Conservation (phyloP, 2,797 vertebrate species). For the Lepus oiostolus region DNA sequence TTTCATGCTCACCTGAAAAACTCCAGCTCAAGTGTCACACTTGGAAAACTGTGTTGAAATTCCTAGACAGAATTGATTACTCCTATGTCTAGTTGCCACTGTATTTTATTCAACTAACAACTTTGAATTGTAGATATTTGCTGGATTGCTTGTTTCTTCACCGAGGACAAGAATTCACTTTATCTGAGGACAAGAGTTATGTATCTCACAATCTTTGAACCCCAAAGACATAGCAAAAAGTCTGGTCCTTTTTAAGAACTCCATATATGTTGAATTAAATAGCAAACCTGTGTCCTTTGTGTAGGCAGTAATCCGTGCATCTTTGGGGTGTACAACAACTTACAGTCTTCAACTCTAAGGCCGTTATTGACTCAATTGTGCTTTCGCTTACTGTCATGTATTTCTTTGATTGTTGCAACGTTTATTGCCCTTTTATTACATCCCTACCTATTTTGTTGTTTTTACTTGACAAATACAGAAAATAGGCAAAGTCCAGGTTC, state of each 20-base stretch:
- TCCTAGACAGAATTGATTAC: background rate
- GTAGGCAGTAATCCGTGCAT: background rate
- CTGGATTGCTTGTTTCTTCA: conserved; percentile 9
- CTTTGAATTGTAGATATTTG: conserved; percentile 23
- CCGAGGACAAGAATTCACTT: background rate
- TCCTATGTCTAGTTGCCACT: background rate
- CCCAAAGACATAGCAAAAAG: background rate
- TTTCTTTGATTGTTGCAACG: background rate
- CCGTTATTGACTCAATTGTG: background rate
- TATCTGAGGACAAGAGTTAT: background rate
- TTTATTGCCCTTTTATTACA: background rate
- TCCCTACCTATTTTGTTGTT: background rate
- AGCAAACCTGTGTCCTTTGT: background rate
- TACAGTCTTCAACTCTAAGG: background rate
- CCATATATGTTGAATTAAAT: conserved; percentile 9
- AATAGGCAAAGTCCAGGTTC: background rate
- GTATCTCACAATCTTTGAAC: background rate
- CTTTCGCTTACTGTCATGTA: background rate
- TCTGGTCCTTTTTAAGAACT: conserved; percentile 6
- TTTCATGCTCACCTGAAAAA: conserved; percentile 9
- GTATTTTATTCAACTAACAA: background rate
- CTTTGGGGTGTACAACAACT: background rate
- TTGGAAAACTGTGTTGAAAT: conserved; percentile 2
- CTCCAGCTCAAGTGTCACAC: background rate
- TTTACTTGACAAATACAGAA: background rate